Evolutionary conservation across 2,113 vertebrate species (phyloP).

Genomic region (Leucopternis melanops): DNA sequence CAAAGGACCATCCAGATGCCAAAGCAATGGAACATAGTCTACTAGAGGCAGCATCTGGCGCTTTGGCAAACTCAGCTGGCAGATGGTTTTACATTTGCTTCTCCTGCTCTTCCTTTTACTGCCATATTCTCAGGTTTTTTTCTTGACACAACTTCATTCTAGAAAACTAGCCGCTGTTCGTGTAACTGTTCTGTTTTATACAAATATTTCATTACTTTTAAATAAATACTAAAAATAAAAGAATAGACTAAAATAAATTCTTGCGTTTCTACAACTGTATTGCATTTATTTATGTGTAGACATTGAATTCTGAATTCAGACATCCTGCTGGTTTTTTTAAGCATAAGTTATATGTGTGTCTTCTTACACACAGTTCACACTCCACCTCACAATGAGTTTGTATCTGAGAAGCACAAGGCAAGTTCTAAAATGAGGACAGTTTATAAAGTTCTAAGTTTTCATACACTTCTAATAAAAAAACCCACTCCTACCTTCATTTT

Average conservation of each 20-base stretch:
- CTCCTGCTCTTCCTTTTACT: not conserved
- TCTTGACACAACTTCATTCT: not conserved
- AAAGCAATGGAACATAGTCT: not conserved
- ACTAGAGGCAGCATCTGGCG: not conserved
- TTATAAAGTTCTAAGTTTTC: not conserved
- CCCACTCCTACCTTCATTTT: rapidly evolving
- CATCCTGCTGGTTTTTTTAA: not conserved
- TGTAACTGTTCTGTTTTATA: not conserved
- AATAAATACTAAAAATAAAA: not conserved
- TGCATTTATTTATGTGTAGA: not conserved
- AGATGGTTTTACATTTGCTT: not conserved
- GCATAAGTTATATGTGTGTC: not conserved
- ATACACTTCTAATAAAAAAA: not conserved
- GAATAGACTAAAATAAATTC: not conserved
- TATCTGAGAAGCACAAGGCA: not conserved
- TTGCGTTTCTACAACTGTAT: not conserved
- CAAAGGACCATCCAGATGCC: not conserved
- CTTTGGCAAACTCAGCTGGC: not conserved
- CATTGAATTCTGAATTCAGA: not conserved
- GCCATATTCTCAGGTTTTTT: not conserved
- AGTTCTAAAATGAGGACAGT: not conserved
- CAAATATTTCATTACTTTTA: not conserved
- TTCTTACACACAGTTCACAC: not conserved
- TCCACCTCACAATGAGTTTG: not conserved
- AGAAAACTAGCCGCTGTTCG: not conserved